phyloP scores from a whole-genome alignment of 2,797 vertebrate species.

The Fistularia tabacaria region DNA sequence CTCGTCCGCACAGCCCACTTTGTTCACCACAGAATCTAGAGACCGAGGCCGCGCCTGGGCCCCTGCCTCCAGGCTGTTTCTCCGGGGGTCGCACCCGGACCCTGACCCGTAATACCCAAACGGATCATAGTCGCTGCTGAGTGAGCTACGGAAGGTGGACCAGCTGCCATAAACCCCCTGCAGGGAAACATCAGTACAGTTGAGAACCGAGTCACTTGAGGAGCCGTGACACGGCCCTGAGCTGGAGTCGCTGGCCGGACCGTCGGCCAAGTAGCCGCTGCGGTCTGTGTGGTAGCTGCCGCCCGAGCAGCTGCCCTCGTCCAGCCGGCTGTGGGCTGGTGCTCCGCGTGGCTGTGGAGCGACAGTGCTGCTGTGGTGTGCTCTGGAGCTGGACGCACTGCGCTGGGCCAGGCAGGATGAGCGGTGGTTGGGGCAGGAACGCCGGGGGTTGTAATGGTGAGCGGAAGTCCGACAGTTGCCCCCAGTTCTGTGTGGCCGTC shows the following conservation, averaged over 20 bases:
- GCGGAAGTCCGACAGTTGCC: conserved; percentile 61
- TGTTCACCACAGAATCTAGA: conserved; percentile 82
- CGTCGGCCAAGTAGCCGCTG: conserved; percentile 93
- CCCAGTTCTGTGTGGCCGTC: conserved; percentile 68
- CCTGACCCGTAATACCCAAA: conserved; percentile 84
- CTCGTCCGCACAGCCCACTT: conserved; percentile 63
- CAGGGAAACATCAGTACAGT: conserved; percentile 92
- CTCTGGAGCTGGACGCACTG: conserved; percentile 62
- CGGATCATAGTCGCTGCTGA: conserved; percentile 95
- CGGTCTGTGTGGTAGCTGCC: conserved; percentile 90
- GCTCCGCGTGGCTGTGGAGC: conserved; percentile 33
- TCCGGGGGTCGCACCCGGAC: conserved; percentile 50
- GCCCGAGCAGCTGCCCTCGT: conserved; percentile 87
- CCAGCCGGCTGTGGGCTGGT: conserved; percentile 70
- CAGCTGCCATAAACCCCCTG: conserved; percentile 95
- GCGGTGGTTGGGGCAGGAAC: conserved; percentile 73
- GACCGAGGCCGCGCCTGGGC: conserved; percentile 78
- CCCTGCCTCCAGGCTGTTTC: conserved; percentile 57
- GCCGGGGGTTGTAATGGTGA: conserved; percentile 68
- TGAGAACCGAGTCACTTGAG: conserved; percentile 93
- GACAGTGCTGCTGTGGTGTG: conserved; percentile 51
- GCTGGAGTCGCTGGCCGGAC: conserved; percentile 95
- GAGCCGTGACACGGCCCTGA: conserved; percentile 95
- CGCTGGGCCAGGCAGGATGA: conserved; percentile 66
- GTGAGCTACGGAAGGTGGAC: conserved; percentile 94